Conservation (phyloP, 1,140 invertebrate species). For the Archegozetes longisetosus region DNA sequence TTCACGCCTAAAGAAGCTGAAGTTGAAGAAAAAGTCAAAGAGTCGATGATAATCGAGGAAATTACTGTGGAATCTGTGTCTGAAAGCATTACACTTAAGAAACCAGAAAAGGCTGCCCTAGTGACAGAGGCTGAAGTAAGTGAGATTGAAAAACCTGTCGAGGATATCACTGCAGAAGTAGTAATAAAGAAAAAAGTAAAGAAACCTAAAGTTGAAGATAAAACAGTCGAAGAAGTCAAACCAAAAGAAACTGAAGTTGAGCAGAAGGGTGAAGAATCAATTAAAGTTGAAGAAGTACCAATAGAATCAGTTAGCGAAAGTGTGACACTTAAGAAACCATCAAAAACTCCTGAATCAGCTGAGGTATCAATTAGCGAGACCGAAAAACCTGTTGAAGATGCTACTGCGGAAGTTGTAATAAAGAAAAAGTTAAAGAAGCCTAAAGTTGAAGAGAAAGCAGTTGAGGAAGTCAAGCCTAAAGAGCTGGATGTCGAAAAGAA, state of each 20-base stretch:
- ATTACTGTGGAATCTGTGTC: background rate
- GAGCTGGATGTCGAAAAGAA: background rate
- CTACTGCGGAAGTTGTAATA: constrained; percentile 21
- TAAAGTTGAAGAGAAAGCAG: constrained; percentile 16
- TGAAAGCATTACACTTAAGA: background rate
- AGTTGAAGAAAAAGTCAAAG: constrained; percentile 8
- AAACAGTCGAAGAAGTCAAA: constrained; percentile 8
- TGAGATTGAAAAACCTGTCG: constrained; percentile 17
- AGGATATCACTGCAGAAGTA: constrained; percentile 25
- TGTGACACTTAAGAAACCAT: background rate
- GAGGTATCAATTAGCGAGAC: background rate
- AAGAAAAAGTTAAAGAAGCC: constrained; percentile 3
- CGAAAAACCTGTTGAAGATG: constrained; percentile 24
- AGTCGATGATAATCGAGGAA: background rate
- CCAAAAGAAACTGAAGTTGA: constrained; percentile 23
- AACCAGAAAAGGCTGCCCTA: constrained; percentile 37
- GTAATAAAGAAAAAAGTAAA: background rate
- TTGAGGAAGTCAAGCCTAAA: background rate
- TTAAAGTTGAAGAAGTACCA: constrained; percentile 28
- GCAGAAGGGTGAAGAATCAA: constrained; percentile 35
- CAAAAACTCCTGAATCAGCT: background rate
- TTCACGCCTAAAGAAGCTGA: constrained; percentile 17
- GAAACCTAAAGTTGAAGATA: constrained; percentile 16
- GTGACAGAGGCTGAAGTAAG: background rate
- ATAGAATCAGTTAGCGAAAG: constrained; percentile 21